phyloP scores from a whole-genome alignment of 1,140 invertebrate genomes.

The Cardiocondyla obscurior region DNA sequence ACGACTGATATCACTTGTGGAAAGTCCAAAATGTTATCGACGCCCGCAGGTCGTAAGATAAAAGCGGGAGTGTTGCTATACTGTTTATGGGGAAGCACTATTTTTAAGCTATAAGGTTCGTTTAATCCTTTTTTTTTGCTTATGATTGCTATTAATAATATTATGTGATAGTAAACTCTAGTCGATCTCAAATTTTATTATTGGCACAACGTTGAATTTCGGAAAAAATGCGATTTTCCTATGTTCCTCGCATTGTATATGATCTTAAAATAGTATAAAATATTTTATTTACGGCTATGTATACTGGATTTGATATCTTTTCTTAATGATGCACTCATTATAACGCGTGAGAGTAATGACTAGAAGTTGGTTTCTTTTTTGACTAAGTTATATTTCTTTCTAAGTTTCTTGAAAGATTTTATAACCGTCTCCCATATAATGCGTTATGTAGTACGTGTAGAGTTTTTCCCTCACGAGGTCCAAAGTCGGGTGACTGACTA shows the following conservation, averaged over 20 bases:
- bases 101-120: conserved; percentile 12
- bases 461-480: neutral
- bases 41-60: neutral
- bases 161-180: neutral
- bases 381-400: neutral
- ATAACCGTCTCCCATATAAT: neutral
- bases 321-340: neutral
- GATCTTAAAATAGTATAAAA: conserved; percentile 33
- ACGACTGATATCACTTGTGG: conserved; percentile 40
- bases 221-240: neutral
- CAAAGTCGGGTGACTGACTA: neutral
- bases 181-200: neutral
- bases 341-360: neutral
- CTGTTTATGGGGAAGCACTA: conserved; percentile 9
- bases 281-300: conserved; percentile 10
- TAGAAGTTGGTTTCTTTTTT: neutral
- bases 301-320: neutral
- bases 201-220: conserved; percentile 43
- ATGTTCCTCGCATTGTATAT: neutral
- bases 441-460: neutral
- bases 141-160: conserved; percentile 7
- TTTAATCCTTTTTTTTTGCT: neutral
- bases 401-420: conserved; percentile 1
- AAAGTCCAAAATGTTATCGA: conserved; percentile 31
- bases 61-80: neutral